Evolutionary conservation across 2,888 invertebrate species (phyloP), one percentile per base, ranked within the genome.

Genomic region (Gymnosoma rotundatum): DNA sequence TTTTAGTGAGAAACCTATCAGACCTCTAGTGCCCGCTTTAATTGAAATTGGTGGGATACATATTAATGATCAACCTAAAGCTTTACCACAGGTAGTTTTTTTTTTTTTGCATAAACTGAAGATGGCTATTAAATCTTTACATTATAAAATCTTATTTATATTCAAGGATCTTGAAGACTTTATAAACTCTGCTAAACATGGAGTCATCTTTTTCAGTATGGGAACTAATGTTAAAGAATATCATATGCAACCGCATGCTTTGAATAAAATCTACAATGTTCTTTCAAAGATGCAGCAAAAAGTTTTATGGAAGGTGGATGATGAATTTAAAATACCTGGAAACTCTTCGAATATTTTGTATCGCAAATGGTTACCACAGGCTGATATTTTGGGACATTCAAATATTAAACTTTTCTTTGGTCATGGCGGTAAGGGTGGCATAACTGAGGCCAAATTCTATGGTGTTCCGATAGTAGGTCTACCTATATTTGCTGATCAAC

Each of bases 291-390:
- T 95, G 1, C 94, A 94, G 85, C 94, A 94, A 79, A 94, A 93
- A 5, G 93, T 95, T 0, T 84, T 95, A 3, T 95, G 95, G 94
- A 95, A 95, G 91, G 95, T 94, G 93, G 85, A 85, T 42, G 94
- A 94, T 1, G 73, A 72, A 21, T 93, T 93, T 3, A 88, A 83
- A 5, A 60, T 80, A 75, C 88, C 88, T 0, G 89, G 88, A 25
- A 87, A 90, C 36, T 89, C 93, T 0, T 60, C 87, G 10, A 93
- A 93, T 79, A 91, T 93, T 0, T 88, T 90, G 64, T 88, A 91
- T 32, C 81, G 86, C 64, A 93, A 94, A 87, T 95, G 95, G 95
- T 89, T 95, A 18, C 95, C 95, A 0, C 95, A 95, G 88, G 93
- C 93, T 64, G 94, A 94, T 88, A 93, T 95, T 69, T 89, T 95